Percentiles rank a stretch among this genome's conserved stretches.
These are phyloP conservation scores for Nanorana parkeri DNA, from an alignment of 2,113 vertebrate species.

Conservation along the genomic window DNA sequence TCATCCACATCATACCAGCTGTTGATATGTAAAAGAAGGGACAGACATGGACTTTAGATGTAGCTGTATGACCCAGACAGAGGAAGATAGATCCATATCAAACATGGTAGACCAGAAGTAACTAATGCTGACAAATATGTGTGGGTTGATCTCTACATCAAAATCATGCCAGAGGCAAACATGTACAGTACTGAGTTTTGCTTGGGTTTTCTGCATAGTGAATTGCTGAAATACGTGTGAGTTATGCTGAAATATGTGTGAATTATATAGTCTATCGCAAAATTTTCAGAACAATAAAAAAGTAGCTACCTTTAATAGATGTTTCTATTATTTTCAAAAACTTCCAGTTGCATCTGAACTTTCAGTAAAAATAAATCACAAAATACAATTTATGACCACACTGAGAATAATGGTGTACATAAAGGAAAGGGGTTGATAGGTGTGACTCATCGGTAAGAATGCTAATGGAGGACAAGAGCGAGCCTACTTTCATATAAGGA, in stretches of 20 bases:
- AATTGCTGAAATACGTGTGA: background rate
- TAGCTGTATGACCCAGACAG: constrained; percentile 19
- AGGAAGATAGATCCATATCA: constrained; percentile 28
- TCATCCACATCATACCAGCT: too few relatives aligned
- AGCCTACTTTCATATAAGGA: too few relatives aligned
- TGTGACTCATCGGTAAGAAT: too few relatives aligned
- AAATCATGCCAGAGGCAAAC: background rate
- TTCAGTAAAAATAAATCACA: too few relatives aligned
- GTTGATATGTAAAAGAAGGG: background rate
- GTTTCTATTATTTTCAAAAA: too few relatives aligned
- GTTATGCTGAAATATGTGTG: background rate
- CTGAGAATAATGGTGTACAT: too few relatives aligned
- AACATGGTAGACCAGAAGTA: constrained; percentile 35
- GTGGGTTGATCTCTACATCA: constrained; percentile 3
- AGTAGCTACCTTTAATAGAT: too few relatives aligned
- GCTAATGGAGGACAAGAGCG: too few relatives aligned
- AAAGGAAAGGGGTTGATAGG: too few relatives aligned
- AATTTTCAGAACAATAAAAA: too few relatives aligned
- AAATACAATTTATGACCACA: too few relatives aligned
- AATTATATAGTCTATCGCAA: background rate
- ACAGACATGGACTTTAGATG: background rate
- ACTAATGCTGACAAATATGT: constrained; percentile 32
- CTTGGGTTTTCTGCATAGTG: background rate
- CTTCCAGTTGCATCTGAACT: too few relatives aligned
- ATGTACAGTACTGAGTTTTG: constrained; percentile 35